Conservation (phyloP, 2,113 vertebrate genomes). For the Hemichromis elongatus region DNA sequence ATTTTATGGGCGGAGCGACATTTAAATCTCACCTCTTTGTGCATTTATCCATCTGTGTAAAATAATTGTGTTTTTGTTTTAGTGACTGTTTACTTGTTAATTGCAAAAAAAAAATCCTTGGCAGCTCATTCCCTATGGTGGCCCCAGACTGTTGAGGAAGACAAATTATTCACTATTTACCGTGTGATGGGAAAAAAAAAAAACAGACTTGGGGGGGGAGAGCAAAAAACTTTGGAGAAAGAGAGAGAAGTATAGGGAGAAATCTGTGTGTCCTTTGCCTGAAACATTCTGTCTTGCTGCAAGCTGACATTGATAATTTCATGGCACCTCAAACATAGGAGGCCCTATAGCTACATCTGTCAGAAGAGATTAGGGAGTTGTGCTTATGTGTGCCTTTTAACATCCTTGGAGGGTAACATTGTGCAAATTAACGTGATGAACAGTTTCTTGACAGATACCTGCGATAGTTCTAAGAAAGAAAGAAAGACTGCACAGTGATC, state of each 20-base stretch:
- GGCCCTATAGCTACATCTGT: conserved; percentile 68
- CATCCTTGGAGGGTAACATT: conserved; percentile 50
- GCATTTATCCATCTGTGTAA: neutral
- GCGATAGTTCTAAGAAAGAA: neutral
- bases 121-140: neutral
- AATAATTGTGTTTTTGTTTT: neutral
- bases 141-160: neutral
- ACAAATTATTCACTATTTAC: conserved; percentile 36
- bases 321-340: conserved; percentile 74
- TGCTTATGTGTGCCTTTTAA: conserved; percentile 48
- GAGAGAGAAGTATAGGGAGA: neutral
- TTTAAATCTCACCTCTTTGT: neutral
- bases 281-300: conserved; percentile 52
- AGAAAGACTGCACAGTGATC: neutral
- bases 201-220: neutral
- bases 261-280: conserved; percentile 25
- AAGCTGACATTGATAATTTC: conserved; percentile 78
- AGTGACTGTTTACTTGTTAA: neutral
- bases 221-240: neutral
- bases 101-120: neutral
- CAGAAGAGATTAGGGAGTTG: conserved; percentile 68
- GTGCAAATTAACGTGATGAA: conserved; percentile 47
- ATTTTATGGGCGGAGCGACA: neutral
- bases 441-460: neutral
- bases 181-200: conserved; percentile 21